These are phyloP conservation scores for Paramisgurnus dabryanus DNA, from an alignment of 2,113 vertebrate species.

Conservation along the genomic window DNA sequence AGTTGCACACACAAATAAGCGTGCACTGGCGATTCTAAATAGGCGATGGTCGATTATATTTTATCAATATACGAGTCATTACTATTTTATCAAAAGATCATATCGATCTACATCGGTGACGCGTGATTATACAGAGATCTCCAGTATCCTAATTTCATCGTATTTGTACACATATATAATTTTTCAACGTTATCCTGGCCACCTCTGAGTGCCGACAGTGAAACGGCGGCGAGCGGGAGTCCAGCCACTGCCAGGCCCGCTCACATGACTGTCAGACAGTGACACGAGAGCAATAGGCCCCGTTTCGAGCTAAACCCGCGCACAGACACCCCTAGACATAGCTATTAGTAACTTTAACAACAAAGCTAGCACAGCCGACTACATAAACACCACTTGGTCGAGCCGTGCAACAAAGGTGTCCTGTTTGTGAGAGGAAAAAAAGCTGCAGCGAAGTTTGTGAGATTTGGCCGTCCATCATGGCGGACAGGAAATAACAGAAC, in stretches of 20 bases:
- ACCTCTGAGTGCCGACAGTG: constrained; percentile 7
- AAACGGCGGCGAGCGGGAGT: background rate
- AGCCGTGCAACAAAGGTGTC: no score
- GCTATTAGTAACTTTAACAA: background rate
- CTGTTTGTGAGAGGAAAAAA: background rate
- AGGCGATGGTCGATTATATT: no score
- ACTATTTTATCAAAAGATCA: background rate
- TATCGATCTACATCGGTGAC: background rate
- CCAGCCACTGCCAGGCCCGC: constrained; percentile 40
- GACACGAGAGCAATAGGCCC: constrained; percentile 56
- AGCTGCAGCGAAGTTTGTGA: constrained; percentile 20
- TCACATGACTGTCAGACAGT: constrained; percentile 51
- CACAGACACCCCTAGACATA: background rate
- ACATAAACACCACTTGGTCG: background rate
- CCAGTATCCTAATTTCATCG: no score
- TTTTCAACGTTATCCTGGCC: constrained; percentile 2
- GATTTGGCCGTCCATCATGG: constrained; percentile 54
- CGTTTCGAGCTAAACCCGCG: background rate
- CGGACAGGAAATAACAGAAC: constrained; percentile 61
- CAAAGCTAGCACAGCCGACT: background rate
- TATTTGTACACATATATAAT: background rate
- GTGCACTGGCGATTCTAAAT: no score
- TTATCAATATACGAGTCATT: background rate
- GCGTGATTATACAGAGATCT: background rate
- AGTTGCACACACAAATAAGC: background rate